phyloP scores from a whole-genome alignment of 1,140 invertebrate species.

The Sinonovacula constricta region DNA sequence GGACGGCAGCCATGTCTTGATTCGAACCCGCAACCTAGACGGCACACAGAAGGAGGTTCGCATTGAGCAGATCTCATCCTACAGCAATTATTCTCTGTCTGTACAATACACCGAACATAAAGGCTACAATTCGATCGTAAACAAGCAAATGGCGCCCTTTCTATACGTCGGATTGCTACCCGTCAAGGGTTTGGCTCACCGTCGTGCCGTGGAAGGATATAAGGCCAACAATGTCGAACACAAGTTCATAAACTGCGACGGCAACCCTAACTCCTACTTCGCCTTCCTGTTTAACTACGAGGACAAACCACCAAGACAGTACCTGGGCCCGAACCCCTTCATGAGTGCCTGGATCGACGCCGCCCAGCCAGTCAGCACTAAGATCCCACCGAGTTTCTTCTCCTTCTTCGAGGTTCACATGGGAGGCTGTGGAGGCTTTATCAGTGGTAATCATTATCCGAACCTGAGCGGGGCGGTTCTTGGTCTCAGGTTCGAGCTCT shows the following conservation, averaged over 20 bases:
- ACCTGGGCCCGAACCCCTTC: background rate
- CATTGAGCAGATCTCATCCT: conserved; percentile 28
- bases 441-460: no score
- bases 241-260: conserved; percentile 29
- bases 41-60: conserved; percentile 16
- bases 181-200: background rate
- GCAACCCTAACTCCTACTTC: conserved; percentile 33
- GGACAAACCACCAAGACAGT: background rate
- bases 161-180: conserved; percentile 36
- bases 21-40: conserved; percentile 16
- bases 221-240: conserved; percentile 13
- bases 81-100: no score
- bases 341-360: no score
- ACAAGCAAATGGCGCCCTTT: conserved; percentile 16
- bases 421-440: no score
- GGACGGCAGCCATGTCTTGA: conserved; percentile 6
- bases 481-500: no score
- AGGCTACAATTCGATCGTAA: background rate
- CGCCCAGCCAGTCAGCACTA: no score
- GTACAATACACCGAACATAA: conserved; percentile 25
- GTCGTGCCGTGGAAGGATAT: conserved; percentile 20
- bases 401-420: no score
- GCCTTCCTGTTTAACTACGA: conserved; percentile 38
- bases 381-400: no score
- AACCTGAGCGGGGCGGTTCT: no score